Evolutionary conservation across 2,888 invertebrate species (phyloP).

Genomic region (Sthenelais limicola): DNA sequence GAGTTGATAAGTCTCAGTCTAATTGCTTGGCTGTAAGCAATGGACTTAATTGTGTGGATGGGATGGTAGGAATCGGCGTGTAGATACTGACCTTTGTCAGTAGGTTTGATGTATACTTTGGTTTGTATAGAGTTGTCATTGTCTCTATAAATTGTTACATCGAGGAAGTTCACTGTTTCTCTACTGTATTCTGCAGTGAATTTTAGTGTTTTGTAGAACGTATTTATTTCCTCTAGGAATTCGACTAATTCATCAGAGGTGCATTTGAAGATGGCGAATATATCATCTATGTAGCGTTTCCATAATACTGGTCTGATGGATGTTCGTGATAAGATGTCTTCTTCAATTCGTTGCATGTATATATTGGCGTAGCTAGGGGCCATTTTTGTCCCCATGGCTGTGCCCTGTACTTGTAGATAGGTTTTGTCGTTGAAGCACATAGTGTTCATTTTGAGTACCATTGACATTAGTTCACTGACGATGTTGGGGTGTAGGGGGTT

Average conservation of each 20-base stretch:
- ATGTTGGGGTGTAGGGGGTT: neutral
- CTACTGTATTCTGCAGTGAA: neutral
- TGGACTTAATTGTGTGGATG: no score
- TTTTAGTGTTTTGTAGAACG: neutral
- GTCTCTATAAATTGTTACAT: constrained; percentile 7
- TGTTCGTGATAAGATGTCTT: neutral
- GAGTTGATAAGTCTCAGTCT: no score
- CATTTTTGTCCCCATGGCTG: constrained; percentile 15
- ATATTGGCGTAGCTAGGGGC: constrained; percentile 10
- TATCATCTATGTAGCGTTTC: constrained; percentile 7
- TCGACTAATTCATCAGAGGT: constrained; percentile 1
- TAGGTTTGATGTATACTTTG: constrained; percentile 2
- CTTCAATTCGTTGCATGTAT: neutral
- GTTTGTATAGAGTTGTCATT: neutral
- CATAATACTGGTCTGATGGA: neutral
- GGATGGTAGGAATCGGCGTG: constrained; percentile 1
- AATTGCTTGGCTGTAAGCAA: no score
- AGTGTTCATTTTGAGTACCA: neutral
- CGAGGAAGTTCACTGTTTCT: neutral
- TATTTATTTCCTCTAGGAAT: neutral
- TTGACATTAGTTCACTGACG: neutral
- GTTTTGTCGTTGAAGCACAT: neutral
- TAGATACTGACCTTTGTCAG: neutral
- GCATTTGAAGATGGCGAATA: constrained; percentile 4
- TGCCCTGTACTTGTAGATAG: constrained; percentile 10